Base-by-base conservation (phyloP, 2,113 vertebrate genomes). In the Charina bottae region DNA sequence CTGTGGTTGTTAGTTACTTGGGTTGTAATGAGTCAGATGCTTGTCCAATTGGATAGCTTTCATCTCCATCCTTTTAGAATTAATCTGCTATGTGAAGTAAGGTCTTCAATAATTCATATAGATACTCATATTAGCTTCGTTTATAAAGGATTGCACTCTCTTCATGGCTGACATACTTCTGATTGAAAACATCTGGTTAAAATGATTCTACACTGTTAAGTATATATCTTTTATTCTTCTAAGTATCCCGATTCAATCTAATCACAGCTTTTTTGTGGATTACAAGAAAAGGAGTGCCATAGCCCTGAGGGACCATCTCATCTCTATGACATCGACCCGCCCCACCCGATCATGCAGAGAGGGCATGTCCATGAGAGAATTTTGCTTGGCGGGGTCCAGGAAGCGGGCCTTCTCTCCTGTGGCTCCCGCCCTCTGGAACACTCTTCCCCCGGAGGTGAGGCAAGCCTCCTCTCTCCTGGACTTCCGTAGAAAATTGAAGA, bases 21-120 rank as follows among this genome's bases (percentile, higher is more conserved):
- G 86, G 0, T 26, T 58, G 88, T 0, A 26, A 33, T 91, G 91
- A 92, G 89, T 96, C 93, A 90, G 85, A 83, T 89, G 85, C 92
- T 58, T 89, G 23, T 56, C 24, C 60, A 46, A 58, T 23, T 7
- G 8, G 3, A 90, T 94, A 90, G 9, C 6, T 26, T 90, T 85
- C 15, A 10, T 89, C n/a, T 88, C n/a, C 46, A 89, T 56, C 56
- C 84, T 89, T 21, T 60, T 26, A n/a, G 37, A 0, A n/a, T 59
- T 91, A 64, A 84, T 37, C 28, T 85, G 84, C 8, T 28, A 59
- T 85, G 0, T 87, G 54, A 2, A 2, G 0, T 0, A 60, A 85
- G 17, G 83, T 17, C 13, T 0, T 55, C 15, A 0, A 1, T 72
- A 94, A 88, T 62, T 88, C 58, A 86, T 93, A 78, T 86, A 87